phyloP scores from a whole-genome alignment of 2,888 invertebrate species.

The Chesias legatella region DNA sequence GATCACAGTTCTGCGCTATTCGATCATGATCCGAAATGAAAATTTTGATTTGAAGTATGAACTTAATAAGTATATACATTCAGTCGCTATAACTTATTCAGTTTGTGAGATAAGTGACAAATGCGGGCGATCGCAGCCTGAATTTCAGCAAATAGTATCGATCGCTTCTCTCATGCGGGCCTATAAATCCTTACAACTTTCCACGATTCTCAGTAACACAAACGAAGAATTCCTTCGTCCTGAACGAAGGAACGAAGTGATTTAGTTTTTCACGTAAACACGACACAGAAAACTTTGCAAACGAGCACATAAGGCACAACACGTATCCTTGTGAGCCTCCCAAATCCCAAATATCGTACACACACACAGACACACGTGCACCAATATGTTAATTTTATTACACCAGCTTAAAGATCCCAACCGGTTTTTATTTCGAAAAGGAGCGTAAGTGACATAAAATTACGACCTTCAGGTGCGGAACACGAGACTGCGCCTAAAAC shows the following conservation, averaged over 20 bases:
- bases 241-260: too few relatives aligned
- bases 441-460: conserved; percentile 69
- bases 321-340: conserved; percentile 29
- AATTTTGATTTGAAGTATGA: too few relatives aligned
- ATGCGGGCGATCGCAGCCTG: conserved; percentile 15
- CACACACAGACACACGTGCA: conserved; percentile 43
- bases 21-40: too few relatives aligned
- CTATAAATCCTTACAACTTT: neutral
- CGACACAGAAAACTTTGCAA: neutral
- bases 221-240: too few relatives aligned
- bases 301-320: neutral
- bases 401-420: conserved; percentile 67
- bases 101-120: neutral
- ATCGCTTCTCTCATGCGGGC: neutral
- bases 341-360: conserved; percentile 37
- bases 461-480: conserved; percentile 55
- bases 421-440: conserved; percentile 74
- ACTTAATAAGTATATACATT: too few relatives aligned
- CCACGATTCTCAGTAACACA: too few relatives aligned
- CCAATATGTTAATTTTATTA: conserved; percentile 77
- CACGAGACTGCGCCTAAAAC: conserved; percentile 40
- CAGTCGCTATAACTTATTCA: too few relatives aligned
- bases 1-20: too few relatives aligned
- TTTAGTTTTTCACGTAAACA: too few relatives aligned
- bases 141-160: conserved; percentile 7